Conservation (phyloP, 2,113 vertebrate genomes). For the Pristiophorus japonicus region DNA sequence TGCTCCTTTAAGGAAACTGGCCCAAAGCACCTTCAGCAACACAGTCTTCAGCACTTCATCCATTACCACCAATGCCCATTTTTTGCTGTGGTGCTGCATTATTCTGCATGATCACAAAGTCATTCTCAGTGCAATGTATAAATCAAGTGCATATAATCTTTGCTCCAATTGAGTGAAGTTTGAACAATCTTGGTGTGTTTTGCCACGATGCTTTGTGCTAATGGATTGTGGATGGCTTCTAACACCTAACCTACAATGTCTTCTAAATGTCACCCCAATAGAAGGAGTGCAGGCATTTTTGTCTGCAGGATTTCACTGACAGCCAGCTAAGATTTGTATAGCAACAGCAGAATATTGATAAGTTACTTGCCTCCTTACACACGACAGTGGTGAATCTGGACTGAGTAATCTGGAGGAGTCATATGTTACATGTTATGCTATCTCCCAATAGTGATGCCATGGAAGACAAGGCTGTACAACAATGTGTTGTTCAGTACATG, state of each 20-base stretch:
- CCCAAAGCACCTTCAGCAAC: neutral
- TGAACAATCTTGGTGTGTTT: neutral
- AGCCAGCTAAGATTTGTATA: neutral
- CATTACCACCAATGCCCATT: neutral
- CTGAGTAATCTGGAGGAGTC: neutral
- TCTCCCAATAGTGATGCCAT: neutral
- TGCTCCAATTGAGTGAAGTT: neutral
- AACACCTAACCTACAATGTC: neutral
- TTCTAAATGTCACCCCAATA: neutral
- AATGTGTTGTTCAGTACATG: neutral
- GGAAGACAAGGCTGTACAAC: neutral
- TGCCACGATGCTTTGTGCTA: neutral
- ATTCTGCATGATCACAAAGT: neutral
- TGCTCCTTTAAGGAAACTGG: too few species aligned
- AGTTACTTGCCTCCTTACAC: neutral
- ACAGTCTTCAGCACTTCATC: neutral
- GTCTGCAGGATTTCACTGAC: neutral
- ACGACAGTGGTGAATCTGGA: neutral
- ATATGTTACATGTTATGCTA: neutral
- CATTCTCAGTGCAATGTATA: neutral
- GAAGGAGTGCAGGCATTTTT: neutral
- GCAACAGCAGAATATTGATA: neutral
- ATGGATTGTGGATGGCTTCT: neutral
- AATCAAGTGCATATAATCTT: neutral
- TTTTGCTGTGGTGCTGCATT: neutral